phyloP scores from a whole-genome alignment of 2,888 invertebrate genomes.

The Drosophila limbata region DNA sequence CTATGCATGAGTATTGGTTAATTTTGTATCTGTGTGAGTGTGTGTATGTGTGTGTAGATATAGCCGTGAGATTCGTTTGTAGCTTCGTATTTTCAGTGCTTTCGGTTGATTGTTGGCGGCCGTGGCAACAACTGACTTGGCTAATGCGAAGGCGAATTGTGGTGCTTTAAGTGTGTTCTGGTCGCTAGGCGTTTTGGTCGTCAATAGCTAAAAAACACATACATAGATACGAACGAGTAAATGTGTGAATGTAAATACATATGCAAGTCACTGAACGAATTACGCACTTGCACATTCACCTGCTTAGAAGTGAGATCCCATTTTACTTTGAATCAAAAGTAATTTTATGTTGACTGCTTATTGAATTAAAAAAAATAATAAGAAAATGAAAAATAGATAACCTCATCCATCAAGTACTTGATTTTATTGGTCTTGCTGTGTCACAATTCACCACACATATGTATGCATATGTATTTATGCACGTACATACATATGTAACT shows the following conservation, averaged over 20 bases:
- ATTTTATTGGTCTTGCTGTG: conserved; percentile 49
- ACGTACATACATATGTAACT: conserved; percentile 31
- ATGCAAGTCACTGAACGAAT: conserved; percentile 36
- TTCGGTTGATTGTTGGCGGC: conserved; percentile 75
- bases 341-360: conserved; percentile 3
- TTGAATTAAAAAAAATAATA: conserved; percentile 12
- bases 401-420: conserved; percentile 21
- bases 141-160: conserved; percentile 67
- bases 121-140: conserved; percentile 71
- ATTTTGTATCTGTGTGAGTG: conserved; percentile 45
- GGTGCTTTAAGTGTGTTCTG: conserved; percentile 64
- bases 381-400: conserved; percentile 12
- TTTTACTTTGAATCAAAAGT: conserved; percentile 11
- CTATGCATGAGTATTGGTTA: conserved; percentile 57
- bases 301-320: conserved; percentile 7
- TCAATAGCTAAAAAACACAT: conserved; percentile 47
- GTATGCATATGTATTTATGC: conserved; percentile 10
- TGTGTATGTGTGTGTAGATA: conserved; percentile 33
- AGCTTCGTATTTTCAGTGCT: conserved; percentile 76
- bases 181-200: conserved; percentile 66
- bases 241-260: conserved; percentile 24
- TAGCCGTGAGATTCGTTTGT: conserved; percentile 71
- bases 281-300: conserved; percentile 50
- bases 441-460: conserved; percentile 39
- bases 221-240: conserved; percentile 14